A percentile compares a stretch with the other conserved stretches of the same genome.
phyloP scores from a whole-genome alignment of 2,113 vertebrate species.

The Hipposideros armiger region DNA sequence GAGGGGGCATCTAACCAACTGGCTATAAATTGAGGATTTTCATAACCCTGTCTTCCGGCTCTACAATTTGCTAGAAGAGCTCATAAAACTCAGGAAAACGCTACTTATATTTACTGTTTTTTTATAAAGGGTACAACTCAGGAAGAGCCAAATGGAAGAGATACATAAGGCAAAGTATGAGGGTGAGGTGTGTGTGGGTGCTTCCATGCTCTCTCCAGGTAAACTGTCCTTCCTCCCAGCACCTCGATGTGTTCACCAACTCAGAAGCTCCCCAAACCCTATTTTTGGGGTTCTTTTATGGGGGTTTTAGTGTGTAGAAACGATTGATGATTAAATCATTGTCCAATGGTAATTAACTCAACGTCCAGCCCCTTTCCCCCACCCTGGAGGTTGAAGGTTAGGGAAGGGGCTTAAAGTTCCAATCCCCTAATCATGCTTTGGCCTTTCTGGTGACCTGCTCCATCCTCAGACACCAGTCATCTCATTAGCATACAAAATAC shows the following conservation, averaged over 20 bases:
- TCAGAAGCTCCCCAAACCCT: not conserved
- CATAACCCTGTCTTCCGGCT: not conserved
- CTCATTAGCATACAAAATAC: not conserved
- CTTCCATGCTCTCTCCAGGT: fast-evolving
- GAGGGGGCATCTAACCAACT: not conserved
- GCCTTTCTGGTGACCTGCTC: not conserved
- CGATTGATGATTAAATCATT: not conserved
- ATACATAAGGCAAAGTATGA: fast-evolving
- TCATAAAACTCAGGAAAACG: not conserved
- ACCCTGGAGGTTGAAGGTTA: not conserved
- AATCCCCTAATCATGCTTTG: not conserved
- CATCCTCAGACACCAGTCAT: not conserved
- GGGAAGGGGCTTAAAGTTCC: not conserved
- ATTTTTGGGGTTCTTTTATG: not conserved
- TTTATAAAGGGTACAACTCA: not conserved
- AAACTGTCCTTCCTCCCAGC: not conserved
- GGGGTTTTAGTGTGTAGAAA: not conserved
- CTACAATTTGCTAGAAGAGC: not conserved
- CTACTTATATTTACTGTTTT: not conserved
- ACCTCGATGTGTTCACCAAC: not conserved
- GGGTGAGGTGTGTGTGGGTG: not conserved
- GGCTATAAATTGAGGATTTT: not conserved
- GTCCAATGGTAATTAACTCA: not conserved
- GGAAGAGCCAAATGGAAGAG: not conserved
- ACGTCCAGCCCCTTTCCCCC: not conserved